Percentiles rank a stretch among this genome's conserved stretches.
These are phyloP conservation scores for Epinotia ramella DNA, from an alignment of 2,888 invertebrate genomes.

Conservation along the genomic window DNA sequence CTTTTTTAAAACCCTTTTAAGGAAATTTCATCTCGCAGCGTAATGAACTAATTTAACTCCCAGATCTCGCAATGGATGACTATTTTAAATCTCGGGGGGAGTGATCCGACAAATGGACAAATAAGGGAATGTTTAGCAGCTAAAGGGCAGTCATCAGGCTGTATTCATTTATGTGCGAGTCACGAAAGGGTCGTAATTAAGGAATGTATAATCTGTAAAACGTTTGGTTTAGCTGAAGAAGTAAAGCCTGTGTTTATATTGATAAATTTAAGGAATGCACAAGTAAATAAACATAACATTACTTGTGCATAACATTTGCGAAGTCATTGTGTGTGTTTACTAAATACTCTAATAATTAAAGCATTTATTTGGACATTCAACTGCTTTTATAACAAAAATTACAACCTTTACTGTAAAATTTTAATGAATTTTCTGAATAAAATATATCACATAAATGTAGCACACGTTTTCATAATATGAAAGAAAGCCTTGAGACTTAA, in stretches of 20 bases:
- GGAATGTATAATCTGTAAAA: constrained; percentile 1
- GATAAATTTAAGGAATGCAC: too few relatives aligned
- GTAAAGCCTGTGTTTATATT: too few relatives aligned
- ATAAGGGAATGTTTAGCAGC: constrained; percentile 54
- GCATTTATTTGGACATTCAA: neutral
- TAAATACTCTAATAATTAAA: too few relatives aligned
- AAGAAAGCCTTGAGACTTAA: neutral
- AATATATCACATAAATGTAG: neutral
- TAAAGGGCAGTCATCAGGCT: constrained; percentile 52
- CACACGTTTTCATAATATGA: neutral
- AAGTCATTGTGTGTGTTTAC: too few relatives aligned
- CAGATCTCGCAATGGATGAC: constrained; percentile 61
- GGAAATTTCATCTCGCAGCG: constrained; percentile 53
- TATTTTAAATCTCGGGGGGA: constrained; percentile 59
- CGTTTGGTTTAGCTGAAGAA: neutral
- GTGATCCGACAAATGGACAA: constrained; percentile 60
- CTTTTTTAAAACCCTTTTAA: constrained; percentile 47
- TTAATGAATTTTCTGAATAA: neutral
- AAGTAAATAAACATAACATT: too few relatives aligned
- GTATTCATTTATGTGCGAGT: constrained; percentile 60
- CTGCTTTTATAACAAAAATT: neutral
- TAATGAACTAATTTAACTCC: constrained; percentile 66
- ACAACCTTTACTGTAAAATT: neutral
- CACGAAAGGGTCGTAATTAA: constrained; percentile 47
- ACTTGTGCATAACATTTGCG: too few relatives aligned